Base-by-base conservation (phyloP, 2,888 invertebrate species). In the Ametastegia equiseti region DNA sequence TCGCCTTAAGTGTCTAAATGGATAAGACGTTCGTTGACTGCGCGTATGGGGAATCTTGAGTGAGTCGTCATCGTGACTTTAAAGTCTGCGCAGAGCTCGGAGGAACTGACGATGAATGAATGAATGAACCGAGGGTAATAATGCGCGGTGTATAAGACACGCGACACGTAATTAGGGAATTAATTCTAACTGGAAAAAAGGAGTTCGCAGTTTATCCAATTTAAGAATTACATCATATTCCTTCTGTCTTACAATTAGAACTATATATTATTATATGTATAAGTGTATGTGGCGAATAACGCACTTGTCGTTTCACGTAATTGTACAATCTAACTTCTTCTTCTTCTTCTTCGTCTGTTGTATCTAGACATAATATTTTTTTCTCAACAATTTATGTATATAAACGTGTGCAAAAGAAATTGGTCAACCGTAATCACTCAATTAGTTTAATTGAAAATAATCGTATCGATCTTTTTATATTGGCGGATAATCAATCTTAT, bases 161-260 rank as follows among this genome's bases (percentile, higher is more conserved):
- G 42, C 42, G 5, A 15, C 60, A 80, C 36, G 57, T 79, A 65
- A 86, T 84, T 85, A 87, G 84, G 83, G 81, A 75, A 83, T 81
- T 77, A 80, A 80, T 80, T 80, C 73, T 78, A 82, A 71, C 80
- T 71, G 82, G 78, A 81, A 82, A 80, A 67, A 65, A 80, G 82
- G 60, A 83, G 84, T 75, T 84, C 85, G 83, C 82, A 81, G 83
- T 86, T 86, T 84, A 85, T 86, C 84, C 85, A 83, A 82, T 88
- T 86, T 84, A 84, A 69, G 69, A 82, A 83, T 87, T 88, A 84
- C 85, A 86, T 86, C 86, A 85, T 73, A 63, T 78, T 23, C 27
- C 19, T 78, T 42, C 3, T 60, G 27, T 60, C 33, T 42, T 54
- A 36, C 39, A 42, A 73, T 36, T 78, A 39, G 33, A 78, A 50